Evolutionary conservation across 92 coral and sea anemone genomes (phyloP), one percentile per base, ranked within the genome.

Genomic region (Actinernus sp.): DNA sequence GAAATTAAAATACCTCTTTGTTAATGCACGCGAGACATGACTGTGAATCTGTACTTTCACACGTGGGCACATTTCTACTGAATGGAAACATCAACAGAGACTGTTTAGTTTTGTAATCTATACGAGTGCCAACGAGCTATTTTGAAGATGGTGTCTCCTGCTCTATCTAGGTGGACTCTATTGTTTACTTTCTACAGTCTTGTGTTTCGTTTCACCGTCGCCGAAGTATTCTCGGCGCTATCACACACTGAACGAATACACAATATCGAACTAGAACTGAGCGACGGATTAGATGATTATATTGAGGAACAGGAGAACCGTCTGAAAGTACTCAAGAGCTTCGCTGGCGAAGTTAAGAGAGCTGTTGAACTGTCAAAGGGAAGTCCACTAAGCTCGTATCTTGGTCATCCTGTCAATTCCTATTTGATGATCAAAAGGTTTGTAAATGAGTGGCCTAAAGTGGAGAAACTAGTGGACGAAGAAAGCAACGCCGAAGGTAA

Each of bases 321-420:
- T 20, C 60, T 87, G 6, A 61, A 61, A 46, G 54, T 45, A 48
- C 68, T 95, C 1, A 88, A 84, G 39, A 26, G 49, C 19, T 92
- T 95, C 37, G 52, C 85, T 17, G 54, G 62, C 3, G 71, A 68
- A n/a, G 79, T 95, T 8, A 78, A 40, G 31, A 47, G 37, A 6
- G 87, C 95, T 27, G 85, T 89, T 26, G 45, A 71, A 16, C 76
- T 22, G 38, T 88, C 97, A 16, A 52, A 63, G 20, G 58, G 64
- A 29, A 47, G 62, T 1, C 10, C 39, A 7, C 1, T 3, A 1
- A 41, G 59, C 11, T 66, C 61, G n/a, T 91, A 83, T 28, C 60
- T 92, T 8, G 89, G 85, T 9, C 93, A 95, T 55, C 99, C 99
- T 12, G 86, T 95, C 0, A 92, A 89, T 48, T 84, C 92, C 23